These are phyloP conservation scores for Brachionus rubens DNA, from an alignment of 1,140 invertebrate genomes.

Conservation along the genomic window DNA sequence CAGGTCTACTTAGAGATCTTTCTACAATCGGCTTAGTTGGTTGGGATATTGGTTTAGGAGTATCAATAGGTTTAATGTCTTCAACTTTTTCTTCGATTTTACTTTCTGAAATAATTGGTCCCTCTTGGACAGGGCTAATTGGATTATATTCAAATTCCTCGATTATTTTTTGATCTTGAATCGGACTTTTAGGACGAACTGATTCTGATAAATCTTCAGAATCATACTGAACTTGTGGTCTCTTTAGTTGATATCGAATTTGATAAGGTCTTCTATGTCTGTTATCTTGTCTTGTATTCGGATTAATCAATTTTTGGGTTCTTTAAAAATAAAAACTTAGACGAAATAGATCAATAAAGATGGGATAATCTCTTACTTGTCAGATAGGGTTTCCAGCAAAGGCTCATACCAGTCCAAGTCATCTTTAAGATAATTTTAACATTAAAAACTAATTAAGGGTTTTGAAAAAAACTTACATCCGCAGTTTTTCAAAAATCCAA, in stretches of 20 bases:
- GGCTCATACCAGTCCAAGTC: neutral
- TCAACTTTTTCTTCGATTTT: neutral
- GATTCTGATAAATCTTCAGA: neutral
- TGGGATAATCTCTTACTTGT: neutral
- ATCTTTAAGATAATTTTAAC: neutral
- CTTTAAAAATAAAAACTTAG: neutral
- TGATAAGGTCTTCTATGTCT: neutral
- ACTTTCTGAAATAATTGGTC: neutral
- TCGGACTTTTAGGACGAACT: neutral
- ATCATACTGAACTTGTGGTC: neutral
- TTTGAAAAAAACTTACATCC: neutral
- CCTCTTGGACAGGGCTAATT: neutral
- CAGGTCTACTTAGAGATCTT: neutral
- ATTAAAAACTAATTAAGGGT: too few species aligned
- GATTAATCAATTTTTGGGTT: neutral
- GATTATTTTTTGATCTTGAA: neutral
- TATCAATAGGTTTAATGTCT: neutral
- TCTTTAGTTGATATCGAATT: neutral
- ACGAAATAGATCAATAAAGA: neutral
- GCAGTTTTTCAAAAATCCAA: neutral
- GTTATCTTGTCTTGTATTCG: neutral
- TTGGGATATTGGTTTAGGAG: neutral
- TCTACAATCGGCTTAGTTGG: neutral
- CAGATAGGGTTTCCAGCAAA: neutral
- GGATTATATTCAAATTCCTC: neutral